These are phyloP conservation scores for Gallirallus australis DNA, from an alignment of 2,797 vertebrate genomes.

Conservation along the genomic window DNA sequence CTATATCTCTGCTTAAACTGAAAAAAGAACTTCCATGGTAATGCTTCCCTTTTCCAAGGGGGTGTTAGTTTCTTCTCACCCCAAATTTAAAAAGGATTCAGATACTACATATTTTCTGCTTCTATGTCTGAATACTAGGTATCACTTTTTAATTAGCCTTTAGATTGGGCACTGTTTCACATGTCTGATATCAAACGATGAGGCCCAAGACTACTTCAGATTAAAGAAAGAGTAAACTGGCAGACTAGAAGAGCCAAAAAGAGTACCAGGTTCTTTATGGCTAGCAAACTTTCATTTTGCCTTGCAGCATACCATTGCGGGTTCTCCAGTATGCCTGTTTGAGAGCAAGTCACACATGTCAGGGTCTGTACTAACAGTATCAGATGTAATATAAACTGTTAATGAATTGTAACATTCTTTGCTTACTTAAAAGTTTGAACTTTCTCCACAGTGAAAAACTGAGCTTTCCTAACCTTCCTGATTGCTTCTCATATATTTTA, in stretches of 20 bases:
- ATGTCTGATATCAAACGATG: neutral
- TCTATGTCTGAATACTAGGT: neutral
- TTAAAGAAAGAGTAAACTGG: neutral
- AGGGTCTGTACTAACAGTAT: conserved; percentile 2
- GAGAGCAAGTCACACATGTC: neutral
- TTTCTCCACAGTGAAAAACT: neutral
- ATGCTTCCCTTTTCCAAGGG: neutral
- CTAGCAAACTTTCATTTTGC: neutral
- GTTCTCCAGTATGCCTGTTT: neutral
- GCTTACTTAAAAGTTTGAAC: conserved; percentile 36
- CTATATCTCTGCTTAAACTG: neutral
- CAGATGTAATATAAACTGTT: conserved; percentile 27
- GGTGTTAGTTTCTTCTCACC: neutral
- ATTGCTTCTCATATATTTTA: conserved; percentile 31
- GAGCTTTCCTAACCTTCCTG: neutral
- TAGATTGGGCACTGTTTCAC: neutral
- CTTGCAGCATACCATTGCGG: neutral
- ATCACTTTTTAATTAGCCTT: neutral
- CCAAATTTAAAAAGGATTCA: neutral
- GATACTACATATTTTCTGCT: neutral
- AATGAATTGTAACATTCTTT: conserved; percentile 19
- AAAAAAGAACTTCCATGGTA: neutral
- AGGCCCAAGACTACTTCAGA: neutral
- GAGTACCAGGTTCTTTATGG: neutral
- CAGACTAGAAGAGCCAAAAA: neutral